Evolutionary conservation across 1,140 invertebrate species (phyloP).

Genomic region (Varroa destructor): DNA sequence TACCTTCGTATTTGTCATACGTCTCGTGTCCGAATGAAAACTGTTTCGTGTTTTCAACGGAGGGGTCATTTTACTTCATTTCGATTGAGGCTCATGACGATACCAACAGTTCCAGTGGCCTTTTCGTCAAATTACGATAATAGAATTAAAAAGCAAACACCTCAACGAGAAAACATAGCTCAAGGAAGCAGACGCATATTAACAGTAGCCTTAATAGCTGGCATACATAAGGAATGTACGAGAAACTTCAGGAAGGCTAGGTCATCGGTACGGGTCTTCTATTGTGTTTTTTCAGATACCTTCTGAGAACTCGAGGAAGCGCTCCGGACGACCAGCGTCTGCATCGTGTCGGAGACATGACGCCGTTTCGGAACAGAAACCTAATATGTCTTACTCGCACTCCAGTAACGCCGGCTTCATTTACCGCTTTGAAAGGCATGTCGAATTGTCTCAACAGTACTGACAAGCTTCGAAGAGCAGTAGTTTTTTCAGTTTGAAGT

Average conservation of each 20-base stretch:
- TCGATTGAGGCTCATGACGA: slow-evolving; percentile 64
- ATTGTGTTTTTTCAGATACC: slow-evolving; percentile 31
- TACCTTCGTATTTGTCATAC: background rate
- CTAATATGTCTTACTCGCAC: slow-evolving; percentile 40
- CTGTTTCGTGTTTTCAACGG: slow-evolving; percentile 49
- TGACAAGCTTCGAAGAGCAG: too few relatives aligned
- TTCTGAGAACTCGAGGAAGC: slow-evolving; percentile 38
- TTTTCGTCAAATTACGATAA: slow-evolving; percentile 28
- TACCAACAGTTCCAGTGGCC: slow-evolving; percentile 51
- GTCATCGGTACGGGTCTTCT: too few relatives aligned
- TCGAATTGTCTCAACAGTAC: slow-evolving; percentile 3
- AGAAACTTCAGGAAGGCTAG: too few relatives aligned
- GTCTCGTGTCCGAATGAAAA: slow-evolving; percentile 34
- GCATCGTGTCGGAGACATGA: slow-evolving; percentile 42
- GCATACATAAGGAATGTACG: too few relatives aligned
- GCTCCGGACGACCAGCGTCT: slow-evolving; percentile 46
- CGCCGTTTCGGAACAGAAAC: slow-evolving; percentile 45
- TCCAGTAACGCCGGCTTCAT: slow-evolving; percentile 4
- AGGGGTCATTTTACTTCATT: slow-evolving; percentile 58
- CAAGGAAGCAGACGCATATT: too few relatives aligned
- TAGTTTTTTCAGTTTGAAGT: too few relatives aligned
- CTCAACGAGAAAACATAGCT: too few relatives aligned
- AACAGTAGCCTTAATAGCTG: too few relatives aligned
- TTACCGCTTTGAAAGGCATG: slow-evolving; percentile 37
- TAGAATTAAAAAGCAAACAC: too few relatives aligned